A percentile compares a stretch with the other conserved stretches of the same genome.
These are phyloP conservation scores for Lagodon rhomboides DNA, from an alignment of 2,797 vertebrate genomes.

Conservation along the genomic window DNA sequence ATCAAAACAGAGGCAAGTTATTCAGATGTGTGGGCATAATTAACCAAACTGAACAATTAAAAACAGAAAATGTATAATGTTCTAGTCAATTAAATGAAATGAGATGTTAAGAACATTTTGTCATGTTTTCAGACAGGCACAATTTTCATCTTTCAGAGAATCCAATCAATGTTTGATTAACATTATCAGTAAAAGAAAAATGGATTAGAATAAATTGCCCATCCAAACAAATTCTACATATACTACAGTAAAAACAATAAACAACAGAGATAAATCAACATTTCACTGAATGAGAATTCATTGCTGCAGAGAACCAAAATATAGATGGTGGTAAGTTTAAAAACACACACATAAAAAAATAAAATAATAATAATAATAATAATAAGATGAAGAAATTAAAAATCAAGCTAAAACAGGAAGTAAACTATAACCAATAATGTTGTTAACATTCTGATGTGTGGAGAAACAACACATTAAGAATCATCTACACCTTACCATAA, in stretches of 20 bases:
- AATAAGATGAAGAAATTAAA: no score
- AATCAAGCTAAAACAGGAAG: not conserved
- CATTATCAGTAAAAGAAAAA: no score
- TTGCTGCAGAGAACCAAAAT: not conserved
- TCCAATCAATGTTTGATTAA: no score
- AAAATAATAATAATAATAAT: no score
- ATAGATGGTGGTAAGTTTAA: not conserved
- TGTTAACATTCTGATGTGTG: not conserved
- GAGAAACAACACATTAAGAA: constrained; percentile 6
- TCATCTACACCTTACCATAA: constrained; percentile 87
- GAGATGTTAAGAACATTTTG: no score
- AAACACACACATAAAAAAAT: not conserved
- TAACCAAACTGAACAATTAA: not conserved
- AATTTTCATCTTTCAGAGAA: no score
- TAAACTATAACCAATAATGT: not conserved
- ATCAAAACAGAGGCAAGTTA: not conserved
- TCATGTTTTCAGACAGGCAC: no score
- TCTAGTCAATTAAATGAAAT: no score
- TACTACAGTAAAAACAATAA: not conserved
- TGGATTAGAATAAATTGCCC: no score
- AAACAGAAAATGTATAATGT: no score
- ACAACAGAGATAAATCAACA: not conserved
- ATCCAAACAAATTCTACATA: no score
- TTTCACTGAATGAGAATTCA: not conserved
- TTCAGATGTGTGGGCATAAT: no score